phyloP scores from a whole-genome alignment of 2,113 vertebrate genomes.

The Catharus bicknelli region DNA sequence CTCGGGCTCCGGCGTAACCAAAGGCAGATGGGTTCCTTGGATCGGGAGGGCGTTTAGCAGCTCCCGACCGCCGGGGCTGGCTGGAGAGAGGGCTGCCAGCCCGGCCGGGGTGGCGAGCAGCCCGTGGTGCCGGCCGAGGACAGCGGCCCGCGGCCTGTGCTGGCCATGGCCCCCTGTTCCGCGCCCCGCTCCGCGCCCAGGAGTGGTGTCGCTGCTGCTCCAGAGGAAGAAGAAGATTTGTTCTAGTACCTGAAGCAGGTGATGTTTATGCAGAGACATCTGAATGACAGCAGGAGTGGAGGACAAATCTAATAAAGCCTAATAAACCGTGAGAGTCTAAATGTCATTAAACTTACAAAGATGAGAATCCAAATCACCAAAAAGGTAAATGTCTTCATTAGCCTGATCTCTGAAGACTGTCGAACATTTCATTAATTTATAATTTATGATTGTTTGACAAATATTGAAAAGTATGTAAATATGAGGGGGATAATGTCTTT shows the following conservation, averaged over 20 bases:
- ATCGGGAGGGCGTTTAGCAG: neutral
- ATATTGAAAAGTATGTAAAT: conserved; percentile 99
- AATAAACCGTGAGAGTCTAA: conserved; percentile 91
- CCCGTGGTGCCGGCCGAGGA: neutral
- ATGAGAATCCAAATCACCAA: conserved; percentile 85
- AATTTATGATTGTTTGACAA: conserved; percentile 99
- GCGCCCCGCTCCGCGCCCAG: neutral
- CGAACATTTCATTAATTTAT: conserved; percentile 99
- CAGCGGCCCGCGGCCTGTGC: neutral
- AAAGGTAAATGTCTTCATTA: conserved; percentile 98
- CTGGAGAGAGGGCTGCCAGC: neutral
- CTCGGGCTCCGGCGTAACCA: neutral
- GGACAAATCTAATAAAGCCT: conserved; percentile 94
- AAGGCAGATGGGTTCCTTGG: neutral
- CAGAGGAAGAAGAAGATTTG: conserved; percentile 52
- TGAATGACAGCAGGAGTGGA: conserved; percentile 87
- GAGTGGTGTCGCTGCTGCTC: neutral
- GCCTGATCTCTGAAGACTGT: conserved; percentile 93
- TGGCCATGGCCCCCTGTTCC: neutral
- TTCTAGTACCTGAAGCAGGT: conserved; percentile 91
- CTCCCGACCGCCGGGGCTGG: neutral
- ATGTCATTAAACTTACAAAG: conserved; percentile 93
- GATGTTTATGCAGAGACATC: conserved; percentile 85
- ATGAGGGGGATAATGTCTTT: conserved; percentile 97
- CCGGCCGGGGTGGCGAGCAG: neutral